These are phyloP conservation scores for Oceanites oceanicus DNA, from an alignment of 2,113 vertebrate genomes.

Conservation along the genomic window DNA sequence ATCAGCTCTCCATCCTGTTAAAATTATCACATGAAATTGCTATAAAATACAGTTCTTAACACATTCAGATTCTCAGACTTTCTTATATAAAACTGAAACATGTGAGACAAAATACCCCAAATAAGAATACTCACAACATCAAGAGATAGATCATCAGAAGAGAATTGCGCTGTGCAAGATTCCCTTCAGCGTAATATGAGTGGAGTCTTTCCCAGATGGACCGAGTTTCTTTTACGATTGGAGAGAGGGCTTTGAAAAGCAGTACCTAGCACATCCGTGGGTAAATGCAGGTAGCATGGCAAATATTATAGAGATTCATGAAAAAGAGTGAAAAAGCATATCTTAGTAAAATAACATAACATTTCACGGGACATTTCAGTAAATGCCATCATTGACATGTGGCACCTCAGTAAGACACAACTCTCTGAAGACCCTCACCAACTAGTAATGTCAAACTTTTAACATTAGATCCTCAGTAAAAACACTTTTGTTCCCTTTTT, in stretches of 20 bases:
- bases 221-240: background rate
- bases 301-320: background rate
- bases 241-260: background rate
- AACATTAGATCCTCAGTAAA: background rate
- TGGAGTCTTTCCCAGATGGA: background rate
- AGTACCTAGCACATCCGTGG: background rate
- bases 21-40: background rate
- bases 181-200: background rate
- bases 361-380: background rate
- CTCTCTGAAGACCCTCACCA: background rate
- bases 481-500: background rate
- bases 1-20: background rate
- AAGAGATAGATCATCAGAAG: background rate
- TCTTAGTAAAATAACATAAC: background rate
- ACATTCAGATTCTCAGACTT: background rate
- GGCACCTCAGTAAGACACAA: background rate
- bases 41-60: background rate
- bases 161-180: background rate
- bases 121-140: background rate
- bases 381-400: background rate
- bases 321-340: background rate
- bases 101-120: background rate
- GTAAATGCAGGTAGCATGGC: background rate
- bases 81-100: background rate
- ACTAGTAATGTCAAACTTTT: background rate